phyloP scores from a whole-genome alignment of 37 sponge, comb jelly and placozoan species.

The Tethya wilhelma region DNA sequence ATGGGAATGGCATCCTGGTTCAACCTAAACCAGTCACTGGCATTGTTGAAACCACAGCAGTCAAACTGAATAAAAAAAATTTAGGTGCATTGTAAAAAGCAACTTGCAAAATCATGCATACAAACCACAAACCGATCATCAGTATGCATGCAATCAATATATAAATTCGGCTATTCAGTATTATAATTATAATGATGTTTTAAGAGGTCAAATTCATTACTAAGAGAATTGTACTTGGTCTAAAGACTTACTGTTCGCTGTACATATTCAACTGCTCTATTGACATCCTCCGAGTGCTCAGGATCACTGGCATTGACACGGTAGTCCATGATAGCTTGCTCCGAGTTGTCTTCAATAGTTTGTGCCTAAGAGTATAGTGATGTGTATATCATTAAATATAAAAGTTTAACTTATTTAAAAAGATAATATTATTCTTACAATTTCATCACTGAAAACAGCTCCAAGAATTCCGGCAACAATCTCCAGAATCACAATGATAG shows the following conservation, averaged over 20 bases:
- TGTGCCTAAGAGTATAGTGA: neutral
- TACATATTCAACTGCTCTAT: conserved; percentile 24
- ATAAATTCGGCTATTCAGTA: too few relatives aligned
- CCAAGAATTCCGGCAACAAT: conserved; percentile 61
- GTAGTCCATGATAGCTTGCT: conserved; percentile 4
- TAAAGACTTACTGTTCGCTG: conserved; percentile 21
- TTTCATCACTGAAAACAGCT: conserved; percentile 49
- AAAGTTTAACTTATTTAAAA: too few relatives aligned
- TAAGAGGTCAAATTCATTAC: too few relatives aligned
- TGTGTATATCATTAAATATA: too few relatives aligned
- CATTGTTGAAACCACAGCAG: conserved; percentile 52
- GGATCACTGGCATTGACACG: neutral
- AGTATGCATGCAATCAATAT: too few relatives aligned
- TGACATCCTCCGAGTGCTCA: conserved; percentile 5
- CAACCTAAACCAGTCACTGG: conserved; percentile 27
- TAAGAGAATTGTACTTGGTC: too few relatives aligned
- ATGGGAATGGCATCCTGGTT: conserved; percentile 13
- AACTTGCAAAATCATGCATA: too few relatives aligned
- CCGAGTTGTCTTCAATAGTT: neutral
- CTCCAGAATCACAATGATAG: conserved; percentile 58
- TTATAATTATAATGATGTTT: too few relatives aligned
- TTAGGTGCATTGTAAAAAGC: too few relatives aligned
- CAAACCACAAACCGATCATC: too few relatives aligned
- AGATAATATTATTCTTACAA: conserved; percentile 6
- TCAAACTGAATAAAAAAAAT: conserved; percentile 35